Percentiles rank a stretch among this genome's conserved stretches.
These are phyloP conservation scores for Ridgeia piscesae DNA, from an alignment of 1,140 invertebrate genomes.

Conservation along the genomic window DNA sequence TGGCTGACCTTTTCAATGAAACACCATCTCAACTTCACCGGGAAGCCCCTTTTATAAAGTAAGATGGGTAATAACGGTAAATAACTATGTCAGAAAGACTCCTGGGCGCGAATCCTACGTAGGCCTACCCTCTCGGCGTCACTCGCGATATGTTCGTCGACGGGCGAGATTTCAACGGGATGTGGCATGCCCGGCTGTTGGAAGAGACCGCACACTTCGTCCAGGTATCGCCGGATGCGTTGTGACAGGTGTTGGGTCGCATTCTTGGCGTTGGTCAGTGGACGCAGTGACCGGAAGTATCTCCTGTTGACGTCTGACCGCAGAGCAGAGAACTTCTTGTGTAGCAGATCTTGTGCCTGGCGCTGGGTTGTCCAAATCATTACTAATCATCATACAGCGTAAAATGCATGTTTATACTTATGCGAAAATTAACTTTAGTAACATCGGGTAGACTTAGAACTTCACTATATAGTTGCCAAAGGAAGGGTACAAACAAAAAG, in stretches of 20 bases:
- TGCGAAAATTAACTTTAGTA: too few relatives aligned
- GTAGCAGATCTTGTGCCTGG: background rate
- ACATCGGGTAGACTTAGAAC: too few relatives aligned
- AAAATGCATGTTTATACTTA: too few relatives aligned
- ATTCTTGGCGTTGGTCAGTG: background rate
- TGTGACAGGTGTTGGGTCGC: background rate
- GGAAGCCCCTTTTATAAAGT: too few relatives aligned
- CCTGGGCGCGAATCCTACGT: background rate
- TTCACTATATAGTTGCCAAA: too few relatives aligned
- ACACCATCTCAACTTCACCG: too few relatives aligned
- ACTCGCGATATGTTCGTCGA: background rate
- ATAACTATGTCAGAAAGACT: background rate
- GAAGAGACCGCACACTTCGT: background rate
- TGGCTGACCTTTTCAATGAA: too few relatives aligned
- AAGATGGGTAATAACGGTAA: background rate
- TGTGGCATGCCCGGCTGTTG: background rate
- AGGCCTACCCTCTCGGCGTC: background rate
- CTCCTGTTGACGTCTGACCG: background rate
- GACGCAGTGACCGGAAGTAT: background rate
- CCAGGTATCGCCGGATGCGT: background rate
- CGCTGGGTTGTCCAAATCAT: background rate
- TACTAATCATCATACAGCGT: too few relatives aligned
- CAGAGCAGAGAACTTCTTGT: background rate
- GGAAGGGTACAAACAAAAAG: too few relatives aligned
- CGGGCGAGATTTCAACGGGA: background rate